Base-by-base conservation (phyloP, 2,888 invertebrate genomes). In the Protonemura montana region DNA sequence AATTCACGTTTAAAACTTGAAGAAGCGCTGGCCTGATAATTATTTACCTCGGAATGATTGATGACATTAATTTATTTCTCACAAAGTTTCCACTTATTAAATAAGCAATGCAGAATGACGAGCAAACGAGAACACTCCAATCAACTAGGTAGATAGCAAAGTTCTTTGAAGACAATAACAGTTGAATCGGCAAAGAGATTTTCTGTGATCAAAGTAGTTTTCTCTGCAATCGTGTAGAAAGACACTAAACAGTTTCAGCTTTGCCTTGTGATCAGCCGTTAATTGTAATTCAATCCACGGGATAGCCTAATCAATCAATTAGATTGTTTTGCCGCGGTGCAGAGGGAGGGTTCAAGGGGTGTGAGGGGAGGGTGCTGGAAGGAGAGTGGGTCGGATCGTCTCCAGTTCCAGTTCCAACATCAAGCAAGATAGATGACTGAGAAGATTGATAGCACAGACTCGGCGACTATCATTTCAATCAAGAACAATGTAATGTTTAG, bases 281-380 rank as follows among this genome's bases (percentile, higher is more conserved):
- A 86, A 87, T 86, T 87, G 87, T 87, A 87, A 87, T 86, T 85
- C 87, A 76, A 83, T 77, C 82, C 86, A 86, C 86, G 84, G 41
- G 85, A 83, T 77, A 27, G 82, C 76, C 86, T 86, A 77, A 82
- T 42, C 82, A 85, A 86, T 87, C 87, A 87, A 87, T 87, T 85
- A 87, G 82, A 82, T 82, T 82, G 82, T 82, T 82, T 42, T 41
- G 82, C 26, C 29, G 35, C n/a, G 21, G 0, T 0, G 82, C 30
- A 21, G 86, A 27, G 82, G 26, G 59, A 6, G 35, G 35, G 10
- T 2, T 80, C 21, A 21, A 41, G 26, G 29, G 81, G 86, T 21
- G 59, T n/a, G 82, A 42, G 30, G 81, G 82, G 35, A 41, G 35
- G 82, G 85, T 28, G 25, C 27, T 13, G 25, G 28, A 42, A 1